phyloP scores from a whole-genome alignment of 1,140 invertebrate genomes.

The Oedothorax gibbosus region DNA sequence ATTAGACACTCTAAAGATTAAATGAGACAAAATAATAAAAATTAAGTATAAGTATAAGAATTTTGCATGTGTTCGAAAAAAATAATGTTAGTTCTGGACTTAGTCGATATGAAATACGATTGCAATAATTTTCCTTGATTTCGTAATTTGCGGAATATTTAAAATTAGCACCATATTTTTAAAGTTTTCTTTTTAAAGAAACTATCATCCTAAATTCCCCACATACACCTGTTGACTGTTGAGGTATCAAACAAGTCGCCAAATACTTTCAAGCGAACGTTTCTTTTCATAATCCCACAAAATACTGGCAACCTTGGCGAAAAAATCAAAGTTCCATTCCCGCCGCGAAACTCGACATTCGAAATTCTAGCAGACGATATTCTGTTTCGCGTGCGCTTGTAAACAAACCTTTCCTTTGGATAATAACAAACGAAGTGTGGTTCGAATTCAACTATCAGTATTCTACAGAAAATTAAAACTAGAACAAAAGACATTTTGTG shows the following conservation, averaged over 20 bases:
- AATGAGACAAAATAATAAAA: too few species aligned
- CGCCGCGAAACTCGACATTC: slow-evolving; percentile 22
- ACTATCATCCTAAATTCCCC: neutral
- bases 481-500: neutral
- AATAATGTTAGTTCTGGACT: too few species aligned
- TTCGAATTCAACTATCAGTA: too few species aligned
- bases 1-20: too few species aligned
- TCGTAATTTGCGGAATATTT: too few species aligned
- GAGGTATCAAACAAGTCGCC: neutral
- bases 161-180: too few species aligned
- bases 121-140: too few species aligned
- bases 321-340: slow-evolving; percentile 29
- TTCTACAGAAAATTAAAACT: neutral
- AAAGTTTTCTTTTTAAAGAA: too few species aligned
- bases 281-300: neutral
- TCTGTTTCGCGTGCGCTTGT: slow-evolving; percentile 40
- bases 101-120: too few species aligned
- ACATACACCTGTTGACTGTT: slow-evolving; percentile 1
- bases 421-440: too few species aligned
- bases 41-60: too few species aligned
- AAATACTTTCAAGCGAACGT: neutral
- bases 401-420: slow-evolving; percentile 36
- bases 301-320: slow-evolving; percentile 35
- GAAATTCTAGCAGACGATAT: slow-evolving; percentile 42
- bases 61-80: too few species aligned